Percentiles rank a stretch among this genome's conserved stretches.
Conservation (phyloP, 2,797 vertebrate species). For the Craterocephalus amniculus region DNA sequence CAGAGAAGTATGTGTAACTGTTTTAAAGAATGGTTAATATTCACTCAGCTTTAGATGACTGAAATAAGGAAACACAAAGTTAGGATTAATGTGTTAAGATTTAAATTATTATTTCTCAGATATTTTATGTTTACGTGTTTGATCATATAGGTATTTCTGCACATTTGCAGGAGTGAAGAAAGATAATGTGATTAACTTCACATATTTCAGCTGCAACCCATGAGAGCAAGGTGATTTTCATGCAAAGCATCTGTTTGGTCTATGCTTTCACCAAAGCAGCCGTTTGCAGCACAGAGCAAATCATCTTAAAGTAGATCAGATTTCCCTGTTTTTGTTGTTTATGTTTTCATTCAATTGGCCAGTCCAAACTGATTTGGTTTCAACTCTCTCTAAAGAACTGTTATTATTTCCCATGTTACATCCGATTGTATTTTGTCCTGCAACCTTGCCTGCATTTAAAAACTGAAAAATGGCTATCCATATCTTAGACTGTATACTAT, state of each 20-base stretch:
- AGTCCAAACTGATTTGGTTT: not conserved
- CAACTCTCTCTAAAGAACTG: not conserved
- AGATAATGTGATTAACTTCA: not conserved
- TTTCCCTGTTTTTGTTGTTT: not conserved
- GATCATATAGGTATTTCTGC: not conserved
- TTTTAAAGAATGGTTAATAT: not conserved
- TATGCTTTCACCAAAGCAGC: not conserved
- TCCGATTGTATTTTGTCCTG: not conserved
- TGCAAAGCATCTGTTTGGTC: not conserved
- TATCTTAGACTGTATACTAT: conserved; percentile 42
- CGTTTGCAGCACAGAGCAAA: not conserved
- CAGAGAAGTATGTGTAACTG: too few relatives aligned
- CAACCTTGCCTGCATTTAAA: conserved; percentile 4
- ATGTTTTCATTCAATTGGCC: not conserved
- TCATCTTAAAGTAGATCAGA: not conserved
- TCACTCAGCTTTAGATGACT: not conserved
- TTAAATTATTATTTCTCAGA: not conserved
- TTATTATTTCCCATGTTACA: not conserved
- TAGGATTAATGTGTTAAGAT: not conserved
- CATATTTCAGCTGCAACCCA: too few relatives aligned
- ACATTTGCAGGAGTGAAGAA: not conserved
- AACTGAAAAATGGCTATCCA: conserved; percentile 21
- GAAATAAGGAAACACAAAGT: not conserved
- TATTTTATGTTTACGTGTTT: not conserved
- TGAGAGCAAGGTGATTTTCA: not conserved